Evolutionary conservation across 1,140 invertebrate species (phyloP).

Genomic region (Halictus rubicundus): DNA sequence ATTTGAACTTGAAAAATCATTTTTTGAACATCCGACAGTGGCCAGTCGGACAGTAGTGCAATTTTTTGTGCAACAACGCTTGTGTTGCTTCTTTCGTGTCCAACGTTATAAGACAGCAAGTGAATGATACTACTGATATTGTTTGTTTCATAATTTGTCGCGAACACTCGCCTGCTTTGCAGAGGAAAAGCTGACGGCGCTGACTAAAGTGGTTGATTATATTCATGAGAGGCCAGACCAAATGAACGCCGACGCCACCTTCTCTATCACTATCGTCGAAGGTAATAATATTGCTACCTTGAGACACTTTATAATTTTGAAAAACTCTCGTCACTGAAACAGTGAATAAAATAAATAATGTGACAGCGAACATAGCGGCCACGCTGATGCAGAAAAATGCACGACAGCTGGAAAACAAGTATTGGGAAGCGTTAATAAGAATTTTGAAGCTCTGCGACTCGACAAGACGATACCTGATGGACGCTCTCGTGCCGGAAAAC

Average conservation of each 20-base stretch:
- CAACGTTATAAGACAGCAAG: too few species aligned
- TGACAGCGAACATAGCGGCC: conserved; percentile 46
- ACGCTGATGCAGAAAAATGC: conserved; percentile 44
- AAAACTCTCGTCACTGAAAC: background rate
- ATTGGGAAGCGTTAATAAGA: background rate
- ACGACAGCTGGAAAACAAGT: conserved; percentile 8
- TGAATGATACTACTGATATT: too few species aligned
- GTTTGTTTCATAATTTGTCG: too few species aligned
- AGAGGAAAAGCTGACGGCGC: conserved; percentile 59
- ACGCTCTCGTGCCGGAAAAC: background rate
- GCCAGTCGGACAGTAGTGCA: too few species aligned
- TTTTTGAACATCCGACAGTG: too few species aligned
- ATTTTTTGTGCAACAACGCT: too few species aligned
- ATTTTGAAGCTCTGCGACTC: conserved; percentile 31
- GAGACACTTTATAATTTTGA: background rate
- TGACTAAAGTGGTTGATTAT: conserved; percentile 65
- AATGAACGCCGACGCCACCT: conserved; percentile 70
- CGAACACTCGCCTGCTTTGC: background rate
- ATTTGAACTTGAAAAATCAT: too few species aligned
- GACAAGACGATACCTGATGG: conserved; percentile 26
- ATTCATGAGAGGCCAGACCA: conserved; percentile 59
- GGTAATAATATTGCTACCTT: conserved; percentile 50
- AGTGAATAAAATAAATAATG: background rate
- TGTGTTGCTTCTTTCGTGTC: too few species aligned
- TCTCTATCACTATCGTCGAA: conserved; percentile 71